Evolutionary conservation across 1,140 invertebrate species (phyloP), one percentile per base, ranked within the genome.

Genomic region (Macrocentrus cingulum): DNA sequence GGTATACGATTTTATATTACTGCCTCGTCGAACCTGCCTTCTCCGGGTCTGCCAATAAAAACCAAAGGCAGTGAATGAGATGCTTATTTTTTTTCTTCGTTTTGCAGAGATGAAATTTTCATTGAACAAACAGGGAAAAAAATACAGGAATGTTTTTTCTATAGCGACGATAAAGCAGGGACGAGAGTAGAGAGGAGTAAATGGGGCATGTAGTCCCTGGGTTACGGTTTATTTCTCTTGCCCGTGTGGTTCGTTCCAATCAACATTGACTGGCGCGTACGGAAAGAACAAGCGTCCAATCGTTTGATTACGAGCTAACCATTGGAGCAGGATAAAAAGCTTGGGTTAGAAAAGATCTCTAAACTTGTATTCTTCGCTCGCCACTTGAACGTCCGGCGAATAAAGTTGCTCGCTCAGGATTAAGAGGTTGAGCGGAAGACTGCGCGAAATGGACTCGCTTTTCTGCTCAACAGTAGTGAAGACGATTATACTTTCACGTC

Each of bases 401-500:
- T 51, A 51, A 51, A 51, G 49, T 51, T 51, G 15, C 46, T 29
- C 20, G 49, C 18, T 52, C 3, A 19, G 42, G 36, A 52, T 52
- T 52, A 41, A 52, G 50, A 41, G 37, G 1, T n/a, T n/a, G 42
- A 41, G 50, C 25, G 22, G 22, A 41, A 19, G n/a, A n/a, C n/a
- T n/a, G n/a, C n/a, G n/a, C n/a, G n/a, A n/a, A n/a, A n/a, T n/a
- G n/a, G n/a, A n/a, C n/a, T n/a, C n/a, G n/a, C n/a, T n/a, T n/a
- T n/a, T n/a, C n/a, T n/a, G n/a, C n/a, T n/a, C n/a, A n/a, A n/a
- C n/a, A n/a, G n/a, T n/a, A n/a, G n/a, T n/a, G n/a, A 34, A 49
- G 55, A 44, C 70, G 72, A 77, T 77, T 76, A 76, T 74, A 74
- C 68, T 71, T 74, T 74, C 67, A 66, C 63, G 66, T 67, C 65